phyloP scores from a whole-genome alignment of 1,140 invertebrate genomes.

The Drosophila bipectinata region DNA sequence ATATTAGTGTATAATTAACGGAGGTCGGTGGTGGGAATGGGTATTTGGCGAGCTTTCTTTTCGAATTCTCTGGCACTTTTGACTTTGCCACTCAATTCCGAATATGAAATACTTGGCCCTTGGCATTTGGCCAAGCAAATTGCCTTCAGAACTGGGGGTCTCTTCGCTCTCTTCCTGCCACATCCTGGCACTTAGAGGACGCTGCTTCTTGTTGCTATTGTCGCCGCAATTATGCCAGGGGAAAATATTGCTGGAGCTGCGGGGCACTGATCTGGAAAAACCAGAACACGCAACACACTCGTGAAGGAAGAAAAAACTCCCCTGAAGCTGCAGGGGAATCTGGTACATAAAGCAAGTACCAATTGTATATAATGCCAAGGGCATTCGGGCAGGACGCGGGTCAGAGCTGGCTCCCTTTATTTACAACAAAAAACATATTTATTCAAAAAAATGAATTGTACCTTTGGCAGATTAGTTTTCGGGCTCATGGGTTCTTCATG shows the following conservation, averaged over 20 bases:
- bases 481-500: slow-evolving; percentile 50
- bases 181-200: slow-evolving; percentile 42
- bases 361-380: slow-evolving; percentile 53
- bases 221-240: slow-evolving; percentile 41
- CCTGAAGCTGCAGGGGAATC: not conserved
- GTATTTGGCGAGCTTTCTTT: slow-evolving; percentile 5
- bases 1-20: slow-evolving; percentile 20
- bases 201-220: slow-evolving; percentile 19
- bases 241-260: slow-evolving; percentile 38
- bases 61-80: slow-evolving; percentile 21
- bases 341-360: slow-evolving; percentile 33
- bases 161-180: slow-evolving; percentile 23
- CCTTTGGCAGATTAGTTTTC: slow-evolving; percentile 47
- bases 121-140: slow-evolving; percentile 52
- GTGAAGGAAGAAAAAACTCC: not conserved
- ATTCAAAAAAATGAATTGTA: slow-evolving; percentile 44
- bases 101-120: slow-evolving; percentile 26
- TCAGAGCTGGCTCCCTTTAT: not conserved
- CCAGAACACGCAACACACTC: slow-evolving; percentile 40
- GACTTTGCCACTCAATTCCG: slow-evolving; percentile 42
- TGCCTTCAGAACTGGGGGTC: slow-evolving; percentile 19
- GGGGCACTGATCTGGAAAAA: slow-evolving; percentile 61
- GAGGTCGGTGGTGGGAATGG: not conserved
- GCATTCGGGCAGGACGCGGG: slow-evolving; percentile 12
- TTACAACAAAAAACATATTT: slow-evolving; percentile 21